A percentile compares a stretch with the other conserved stretches of the same genome.
Conservation (phyloP, 2,797 vertebrate species). For the Myripristis jacobus region DNA sequence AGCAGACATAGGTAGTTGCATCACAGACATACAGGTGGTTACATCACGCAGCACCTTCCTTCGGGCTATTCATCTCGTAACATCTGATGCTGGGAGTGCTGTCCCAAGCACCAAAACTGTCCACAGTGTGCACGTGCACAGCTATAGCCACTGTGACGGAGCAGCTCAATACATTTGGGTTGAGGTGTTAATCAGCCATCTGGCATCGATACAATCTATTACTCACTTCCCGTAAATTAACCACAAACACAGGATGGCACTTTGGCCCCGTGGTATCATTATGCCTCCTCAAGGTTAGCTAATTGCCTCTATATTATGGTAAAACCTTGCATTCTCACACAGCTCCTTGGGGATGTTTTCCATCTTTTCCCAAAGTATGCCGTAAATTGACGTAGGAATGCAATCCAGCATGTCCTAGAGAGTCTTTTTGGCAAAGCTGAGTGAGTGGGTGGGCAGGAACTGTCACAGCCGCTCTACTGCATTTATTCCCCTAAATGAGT, state of each 20-base stretch:
- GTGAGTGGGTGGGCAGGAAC: constrained; percentile 69
- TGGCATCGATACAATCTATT: constrained; percentile 50
- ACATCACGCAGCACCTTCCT: constrained; percentile 56
- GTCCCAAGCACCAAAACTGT: constrained; percentile 22
- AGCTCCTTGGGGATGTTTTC: constrained; percentile 42
- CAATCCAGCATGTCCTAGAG: constrained; percentile 55
- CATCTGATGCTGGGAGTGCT: constrained; percentile 50
- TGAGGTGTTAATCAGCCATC: constrained; percentile 50
- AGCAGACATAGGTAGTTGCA: constrained; percentile 47
- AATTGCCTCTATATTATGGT: constrained; percentile 3
- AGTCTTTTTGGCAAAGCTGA: constrained; percentile 54
- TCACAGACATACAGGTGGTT: constrained; percentile 53
- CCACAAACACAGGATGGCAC: constrained; percentile 24
- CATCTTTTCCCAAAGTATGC: constrained; percentile 39
- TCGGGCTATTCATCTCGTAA: constrained; percentile 38
- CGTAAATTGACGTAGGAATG: constrained; percentile 57
- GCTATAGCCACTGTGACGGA: constrained; percentile 18
- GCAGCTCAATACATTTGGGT: constrained; percentile 42
- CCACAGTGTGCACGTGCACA: constrained; percentile 16
- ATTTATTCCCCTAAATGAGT: constrained; percentile 63
- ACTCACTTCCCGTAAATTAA: constrained; percentile 33
- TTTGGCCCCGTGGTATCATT: not conserved
- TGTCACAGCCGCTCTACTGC: constrained; percentile 62
- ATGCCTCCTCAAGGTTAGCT: not conserved
- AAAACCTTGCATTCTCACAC: constrained; percentile 16